Evolutionary conservation across 2,888 invertebrate genomes (phyloP).

Genomic region (Platycheirus rosarum): DNA sequence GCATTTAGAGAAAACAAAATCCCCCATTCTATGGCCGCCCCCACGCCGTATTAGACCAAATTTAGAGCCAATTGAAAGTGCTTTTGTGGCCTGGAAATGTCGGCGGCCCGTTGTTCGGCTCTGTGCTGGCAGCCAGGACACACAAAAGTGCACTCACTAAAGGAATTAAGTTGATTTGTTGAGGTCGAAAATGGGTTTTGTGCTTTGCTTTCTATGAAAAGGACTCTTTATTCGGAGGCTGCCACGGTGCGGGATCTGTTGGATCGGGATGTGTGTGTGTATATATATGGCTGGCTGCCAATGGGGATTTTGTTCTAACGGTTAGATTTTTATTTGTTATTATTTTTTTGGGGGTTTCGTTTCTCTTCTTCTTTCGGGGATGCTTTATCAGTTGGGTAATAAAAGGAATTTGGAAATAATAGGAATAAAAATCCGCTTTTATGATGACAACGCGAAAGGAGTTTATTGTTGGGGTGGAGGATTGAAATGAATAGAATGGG

Average conservation of each 20-base stretch:
- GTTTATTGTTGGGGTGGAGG: conserved; percentile 47
- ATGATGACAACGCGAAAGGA: conserved; percentile 71
- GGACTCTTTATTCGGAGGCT: background rate
- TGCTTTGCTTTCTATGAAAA: conserved; percentile 37
- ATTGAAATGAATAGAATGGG: background rate
- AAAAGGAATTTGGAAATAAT: conserved; percentile 71
- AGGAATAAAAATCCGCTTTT: conserved; percentile 67
- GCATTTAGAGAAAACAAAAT: conserved; percentile 74
- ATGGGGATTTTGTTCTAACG: conserved; percentile 62
- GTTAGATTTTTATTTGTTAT: conserved; percentile 17
- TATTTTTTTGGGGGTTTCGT: conserved; percentile 15
- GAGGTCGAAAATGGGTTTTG: conserved; percentile 70
- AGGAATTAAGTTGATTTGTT: conserved; percentile 73
- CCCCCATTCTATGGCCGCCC: conserved; percentile 53
- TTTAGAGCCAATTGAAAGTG: conserved; percentile 63
- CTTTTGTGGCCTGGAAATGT: conserved; percentile 63
- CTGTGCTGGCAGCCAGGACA: conserved; percentile 28
- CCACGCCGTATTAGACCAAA: conserved; percentile 36
- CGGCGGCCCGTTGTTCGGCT: conserved; percentile 8
- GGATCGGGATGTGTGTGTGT: background rate
- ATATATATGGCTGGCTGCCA: conserved; percentile 50
- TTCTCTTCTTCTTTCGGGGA: conserved; percentile 17
- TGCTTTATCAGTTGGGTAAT: conserved; percentile 62
- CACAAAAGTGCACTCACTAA: conserved; percentile 71
- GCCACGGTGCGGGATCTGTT: too few relatives aligned